Evolutionary conservation across 2,113 vertebrate genomes (phyloP).

Genomic region (Trogon surrucura): DNA sequence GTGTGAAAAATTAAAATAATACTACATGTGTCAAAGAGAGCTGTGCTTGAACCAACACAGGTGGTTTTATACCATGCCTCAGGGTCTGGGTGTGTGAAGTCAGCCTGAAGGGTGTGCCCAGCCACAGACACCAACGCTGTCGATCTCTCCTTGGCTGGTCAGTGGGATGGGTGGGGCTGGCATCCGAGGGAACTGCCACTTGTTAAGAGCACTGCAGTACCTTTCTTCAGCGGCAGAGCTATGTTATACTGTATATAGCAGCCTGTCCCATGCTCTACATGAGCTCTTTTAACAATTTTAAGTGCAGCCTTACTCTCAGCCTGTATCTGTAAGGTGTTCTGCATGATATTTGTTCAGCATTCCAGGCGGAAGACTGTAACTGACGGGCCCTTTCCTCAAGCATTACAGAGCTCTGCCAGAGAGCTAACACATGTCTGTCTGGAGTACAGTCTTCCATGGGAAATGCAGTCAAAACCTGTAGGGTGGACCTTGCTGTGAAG

Average conservation of each 20-base stretch:
- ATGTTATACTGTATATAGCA: neutral
- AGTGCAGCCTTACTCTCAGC: neutral
- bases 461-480: neutral
- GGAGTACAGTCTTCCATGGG: neutral
- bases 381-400: neutral
- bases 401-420: neutral
- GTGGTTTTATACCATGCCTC: neutral
- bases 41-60: neutral
- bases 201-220: neutral
- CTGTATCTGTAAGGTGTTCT: neutral
- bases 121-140: fast-evolving
- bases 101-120: fast-evolving
- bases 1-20: neutral
- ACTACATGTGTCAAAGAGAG: neutral
- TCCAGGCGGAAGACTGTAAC: fast-evolving
- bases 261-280: neutral
- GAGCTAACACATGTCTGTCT: neutral
- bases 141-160: neutral
- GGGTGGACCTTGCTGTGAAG: neutral
- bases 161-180: neutral
- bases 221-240: neutral
- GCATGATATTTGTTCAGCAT: neutral
- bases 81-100: neutral
- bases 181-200: neutral
- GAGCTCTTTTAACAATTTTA: neutral